A percentile compares a stretch with the other conserved stretches of the same genome.
Conservation (phyloP, 2,888 invertebrate species). For the Tipula vernalis region DNA sequence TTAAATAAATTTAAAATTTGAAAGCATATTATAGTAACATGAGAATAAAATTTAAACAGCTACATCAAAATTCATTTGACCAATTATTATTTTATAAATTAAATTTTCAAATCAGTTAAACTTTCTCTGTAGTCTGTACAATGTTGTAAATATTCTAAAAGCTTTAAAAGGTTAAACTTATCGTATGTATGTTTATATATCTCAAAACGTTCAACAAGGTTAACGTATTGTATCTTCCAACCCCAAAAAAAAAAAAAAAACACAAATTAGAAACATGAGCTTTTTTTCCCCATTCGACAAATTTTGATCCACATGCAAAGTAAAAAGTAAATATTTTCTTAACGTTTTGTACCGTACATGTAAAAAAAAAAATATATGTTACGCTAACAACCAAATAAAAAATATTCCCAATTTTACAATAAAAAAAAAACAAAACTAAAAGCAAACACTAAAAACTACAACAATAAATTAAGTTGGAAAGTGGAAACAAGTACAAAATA, state of each 20-base stretch:
- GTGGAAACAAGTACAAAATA: not conserved
- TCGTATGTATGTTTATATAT: too few species aligned
- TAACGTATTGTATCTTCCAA: not conserved
- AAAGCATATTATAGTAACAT: too few species aligned
- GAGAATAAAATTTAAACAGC: too few species aligned
- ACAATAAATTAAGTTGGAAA: not conserved
- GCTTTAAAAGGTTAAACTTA: too few species aligned
- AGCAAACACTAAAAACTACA: not conserved
- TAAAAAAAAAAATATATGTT: not conserved
- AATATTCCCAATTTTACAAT: not conserved
- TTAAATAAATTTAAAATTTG: too few species aligned
- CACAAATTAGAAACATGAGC: not conserved
- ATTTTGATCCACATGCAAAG: not conserved
- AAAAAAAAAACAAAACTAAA: not conserved
- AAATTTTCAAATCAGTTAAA: too few species aligned
- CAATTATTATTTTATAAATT: too few species aligned
- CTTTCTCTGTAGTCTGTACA: too few species aligned
- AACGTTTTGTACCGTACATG: not conserved
- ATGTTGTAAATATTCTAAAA: too few species aligned
- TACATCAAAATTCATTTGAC: too few species aligned
- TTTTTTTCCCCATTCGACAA: not conserved
- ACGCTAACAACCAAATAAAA: not conserved
- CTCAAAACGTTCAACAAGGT: too few species aligned
- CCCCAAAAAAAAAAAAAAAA: not conserved
- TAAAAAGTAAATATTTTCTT: not conserved